Evolutionary conservation across 2,797 vertebrate species (phyloP).

Genomic region (Pangasius macronema): DNA sequence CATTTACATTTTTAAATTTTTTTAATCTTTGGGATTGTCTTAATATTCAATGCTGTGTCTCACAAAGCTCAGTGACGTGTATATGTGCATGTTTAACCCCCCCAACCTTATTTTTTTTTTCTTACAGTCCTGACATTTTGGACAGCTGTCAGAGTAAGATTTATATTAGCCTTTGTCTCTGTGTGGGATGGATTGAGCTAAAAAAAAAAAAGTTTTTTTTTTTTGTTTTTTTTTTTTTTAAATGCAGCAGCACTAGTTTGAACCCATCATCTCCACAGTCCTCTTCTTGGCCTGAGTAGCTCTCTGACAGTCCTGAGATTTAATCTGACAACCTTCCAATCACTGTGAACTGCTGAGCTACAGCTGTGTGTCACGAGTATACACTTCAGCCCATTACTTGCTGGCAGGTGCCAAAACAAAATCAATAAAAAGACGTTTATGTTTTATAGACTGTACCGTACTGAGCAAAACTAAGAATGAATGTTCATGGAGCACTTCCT

Average conservation of each 20-base stretch:
- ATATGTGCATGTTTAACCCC: background rate
- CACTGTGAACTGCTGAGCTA: background rate
- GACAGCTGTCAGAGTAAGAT: background rate
- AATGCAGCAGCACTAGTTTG: background rate
- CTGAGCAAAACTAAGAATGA: background rate
- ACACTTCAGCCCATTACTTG: background rate
- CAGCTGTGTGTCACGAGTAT: background rate
- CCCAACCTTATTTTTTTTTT: background rate
- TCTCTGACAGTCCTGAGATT: background rate
- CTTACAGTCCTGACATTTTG: background rate
- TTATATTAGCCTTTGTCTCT: background rate
- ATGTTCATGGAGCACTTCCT: background rate
- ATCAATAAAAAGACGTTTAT: background rate
- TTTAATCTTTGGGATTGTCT: background rate
- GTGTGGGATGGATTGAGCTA: background rate
- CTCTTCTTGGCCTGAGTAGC: background rate
- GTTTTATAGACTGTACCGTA: background rate
- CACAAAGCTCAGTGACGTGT: background rate
- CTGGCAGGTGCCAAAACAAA: constrained; percentile 4
- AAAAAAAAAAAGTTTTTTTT: background rate
- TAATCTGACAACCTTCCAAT: background rate
- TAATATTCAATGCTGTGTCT: background rate
- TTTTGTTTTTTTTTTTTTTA: background rate
- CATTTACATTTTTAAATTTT: background rate
- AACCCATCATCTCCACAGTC: background rate